Percentiles rank a stretch among this genome's conserved stretches.
Conservation (phyloP, 2,797 vertebrate species). For the Gymnoscopelus braueri region DNA sequence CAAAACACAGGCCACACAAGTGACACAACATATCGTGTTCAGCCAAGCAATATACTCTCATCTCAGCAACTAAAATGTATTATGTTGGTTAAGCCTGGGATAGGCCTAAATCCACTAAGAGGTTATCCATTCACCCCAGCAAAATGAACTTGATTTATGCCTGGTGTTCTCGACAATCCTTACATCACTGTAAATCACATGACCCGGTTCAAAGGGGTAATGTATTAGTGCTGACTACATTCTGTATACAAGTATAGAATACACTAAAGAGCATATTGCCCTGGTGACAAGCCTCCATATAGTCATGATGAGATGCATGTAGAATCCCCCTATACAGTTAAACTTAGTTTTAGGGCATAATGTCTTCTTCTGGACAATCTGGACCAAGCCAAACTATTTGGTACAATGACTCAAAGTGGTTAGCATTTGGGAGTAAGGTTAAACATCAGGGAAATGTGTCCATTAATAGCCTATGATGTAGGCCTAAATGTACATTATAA, state of each 20-base stretch:
- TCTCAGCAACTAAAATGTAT: not conserved
- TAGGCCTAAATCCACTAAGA: not conserved
- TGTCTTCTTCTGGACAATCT: conserved; percentile 20
- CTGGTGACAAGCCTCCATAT: conserved; percentile 2
- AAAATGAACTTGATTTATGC: no score
- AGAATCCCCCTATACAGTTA: no score
- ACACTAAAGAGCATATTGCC: not conserved
- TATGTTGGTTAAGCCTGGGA: not conserved
- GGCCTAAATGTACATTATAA: no score
- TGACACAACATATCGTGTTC: not conserved
- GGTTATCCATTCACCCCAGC: no score
- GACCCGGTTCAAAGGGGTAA: not conserved
- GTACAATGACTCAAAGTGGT: not conserved
- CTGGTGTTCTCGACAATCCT: not conserved
- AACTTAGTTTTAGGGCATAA: no score
- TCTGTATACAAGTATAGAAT: conserved; percentile 2
- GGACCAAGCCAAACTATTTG: conserved; percentile 41
- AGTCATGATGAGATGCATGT: not conserved
- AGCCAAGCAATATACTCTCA: not conserved
- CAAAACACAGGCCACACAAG: conserved; percentile 7
- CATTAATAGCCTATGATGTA: no score
- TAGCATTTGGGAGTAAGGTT: no score
- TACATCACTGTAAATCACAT: conserved; percentile 2
- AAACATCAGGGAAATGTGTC: no score
- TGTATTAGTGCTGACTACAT: not conserved